Evolutionary conservation across 2,797 vertebrate species (phyloP).

Genomic region (Distichodus sexfasciatus): DNA sequence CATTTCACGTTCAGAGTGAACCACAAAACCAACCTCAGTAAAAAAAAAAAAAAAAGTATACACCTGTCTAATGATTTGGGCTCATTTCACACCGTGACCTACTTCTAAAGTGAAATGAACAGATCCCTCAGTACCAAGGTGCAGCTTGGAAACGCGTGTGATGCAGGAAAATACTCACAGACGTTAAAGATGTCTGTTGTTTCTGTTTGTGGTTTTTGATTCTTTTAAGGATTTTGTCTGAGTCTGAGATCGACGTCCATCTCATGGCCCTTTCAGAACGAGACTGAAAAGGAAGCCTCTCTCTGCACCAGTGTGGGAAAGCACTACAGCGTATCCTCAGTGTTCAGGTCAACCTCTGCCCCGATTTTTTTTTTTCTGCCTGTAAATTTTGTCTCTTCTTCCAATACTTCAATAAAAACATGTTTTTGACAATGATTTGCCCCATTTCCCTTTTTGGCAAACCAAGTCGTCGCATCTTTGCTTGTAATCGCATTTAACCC

Average conservation of each 20-base stretch:
- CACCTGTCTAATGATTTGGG: background rate
- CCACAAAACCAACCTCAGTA: conserved; percentile 3
- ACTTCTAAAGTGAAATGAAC: background rate
- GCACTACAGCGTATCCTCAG: conserved; percentile 49
- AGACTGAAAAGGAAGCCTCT: conserved; percentile 56
- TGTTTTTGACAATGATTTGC: conserved; percentile 54
- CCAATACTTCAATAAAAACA: conserved; percentile 65
- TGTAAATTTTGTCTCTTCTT: conserved; percentile 58
- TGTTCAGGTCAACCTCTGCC: conserved; percentile 56
- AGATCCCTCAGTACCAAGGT: background rate
- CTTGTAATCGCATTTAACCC: too few species aligned
- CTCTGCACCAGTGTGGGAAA: conserved; percentile 18
- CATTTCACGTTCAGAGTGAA: background rate
- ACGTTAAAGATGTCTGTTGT: too few species aligned
- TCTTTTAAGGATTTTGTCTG: conserved; percentile 80
- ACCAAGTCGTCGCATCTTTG: background rate
- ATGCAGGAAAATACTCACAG: too few species aligned
- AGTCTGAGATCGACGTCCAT: conserved; percentile 83
- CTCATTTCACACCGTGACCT: background rate
- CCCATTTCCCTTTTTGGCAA: background rate
- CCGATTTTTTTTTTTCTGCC: conserved; percentile 49
- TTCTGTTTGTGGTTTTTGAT: too few species aligned
- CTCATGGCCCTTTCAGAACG: conserved; percentile 84
- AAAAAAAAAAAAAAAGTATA: too few species aligned
- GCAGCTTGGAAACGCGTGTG: background rate